A percentile compares a stretch with the other conserved stretches of the same genome.
Conservation (phyloP, 2,888 invertebrate genomes). For the Macrostomum cliftonense region DNA sequence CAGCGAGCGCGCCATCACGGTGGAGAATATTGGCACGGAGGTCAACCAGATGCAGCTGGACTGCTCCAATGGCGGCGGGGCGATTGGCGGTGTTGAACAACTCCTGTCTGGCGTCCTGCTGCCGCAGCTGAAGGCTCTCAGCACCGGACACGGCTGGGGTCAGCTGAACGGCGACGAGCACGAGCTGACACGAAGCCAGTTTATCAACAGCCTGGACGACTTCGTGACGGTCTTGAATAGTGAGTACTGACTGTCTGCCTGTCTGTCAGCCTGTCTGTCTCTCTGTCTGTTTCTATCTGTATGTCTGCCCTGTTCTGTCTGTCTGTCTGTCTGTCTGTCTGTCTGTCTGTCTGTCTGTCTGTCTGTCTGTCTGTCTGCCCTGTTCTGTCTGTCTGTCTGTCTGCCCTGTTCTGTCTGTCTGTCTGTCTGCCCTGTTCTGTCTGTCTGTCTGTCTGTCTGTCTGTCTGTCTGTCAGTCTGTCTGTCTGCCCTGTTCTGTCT, state of each 20-base stretch:
- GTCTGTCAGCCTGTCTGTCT: too few species aligned
- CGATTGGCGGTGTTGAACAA: constrained; percentile 27
- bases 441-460: too few species aligned
- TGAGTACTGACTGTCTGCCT: constrained; percentile 13
- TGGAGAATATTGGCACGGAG: constrained; percentile 16
- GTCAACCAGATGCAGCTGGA: constrained; percentile 33
- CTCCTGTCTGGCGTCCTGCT: constrained; percentile 29
- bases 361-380: too few species aligned
- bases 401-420: too few species aligned
- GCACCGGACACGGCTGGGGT: constrained; percentile 31
- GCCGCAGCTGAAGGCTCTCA: constrained; percentile 27
- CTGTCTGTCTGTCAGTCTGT: too few species aligned
- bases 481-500: too few species aligned
- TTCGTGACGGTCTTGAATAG: constrained; percentile 33
- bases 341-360: too few species aligned
- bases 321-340: too few species aligned
- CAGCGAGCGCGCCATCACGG: constrained; percentile 19
- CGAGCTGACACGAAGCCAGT: constrained; percentile 22
- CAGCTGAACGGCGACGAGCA: constrained; percentile 21
- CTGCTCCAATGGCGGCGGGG: constrained; percentile 23
- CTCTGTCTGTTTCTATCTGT: too few species aligned
- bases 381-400: too few species aligned
- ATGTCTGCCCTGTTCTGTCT: too few species aligned
- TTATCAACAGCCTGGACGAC: constrained; percentile 31
- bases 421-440: too few species aligned